A percentile compares a stretch with the other conserved stretches of the same genome.
These are phyloP conservation scores for Mycalesis mineus DNA, from an alignment of 2,888 invertebrate species.

Conservation along the genomic window DNA sequence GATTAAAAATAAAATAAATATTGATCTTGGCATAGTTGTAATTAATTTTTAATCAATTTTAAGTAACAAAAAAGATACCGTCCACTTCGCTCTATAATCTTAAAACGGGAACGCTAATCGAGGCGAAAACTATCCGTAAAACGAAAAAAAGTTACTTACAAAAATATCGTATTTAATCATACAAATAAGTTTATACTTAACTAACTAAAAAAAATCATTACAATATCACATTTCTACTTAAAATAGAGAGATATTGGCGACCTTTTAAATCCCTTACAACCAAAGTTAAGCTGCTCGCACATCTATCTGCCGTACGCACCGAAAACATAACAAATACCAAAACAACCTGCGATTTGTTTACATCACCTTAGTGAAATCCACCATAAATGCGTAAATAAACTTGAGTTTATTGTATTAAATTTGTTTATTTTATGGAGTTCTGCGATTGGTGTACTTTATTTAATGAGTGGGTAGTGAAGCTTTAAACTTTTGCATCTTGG, in stretches of 20 bases:
- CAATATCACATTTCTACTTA: conserved; percentile 80
- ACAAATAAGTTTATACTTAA: conserved; percentile 73
- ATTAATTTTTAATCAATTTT: conserved; percentile 76
- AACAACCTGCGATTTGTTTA: too few species aligned
- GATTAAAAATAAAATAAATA: conserved; percentile 51
- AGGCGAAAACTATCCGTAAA: conserved; percentile 70
- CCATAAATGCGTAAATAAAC: background rate
- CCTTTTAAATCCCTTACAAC: conserved; percentile 50
- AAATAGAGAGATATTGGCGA: conserved; percentile 77
- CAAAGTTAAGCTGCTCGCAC: conserved; percentile 28
- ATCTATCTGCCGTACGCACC: background rate
- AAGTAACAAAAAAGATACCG: conserved; percentile 75
- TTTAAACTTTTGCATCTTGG: too few species aligned
- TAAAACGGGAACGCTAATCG: conserved; percentile 68
- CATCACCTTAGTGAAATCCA: too few species aligned
- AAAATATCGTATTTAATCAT: conserved; percentile 70
- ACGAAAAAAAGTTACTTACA: conserved; percentile 67
- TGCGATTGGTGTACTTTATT: too few species aligned
- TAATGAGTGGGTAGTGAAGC: too few species aligned
- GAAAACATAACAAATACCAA: too few species aligned
- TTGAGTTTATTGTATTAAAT: background rate
- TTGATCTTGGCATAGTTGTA: conserved; percentile 77
- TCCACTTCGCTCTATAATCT: conserved; percentile 69
- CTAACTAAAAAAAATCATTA: conserved; percentile 66
- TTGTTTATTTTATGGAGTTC: too few species aligned